Percentiles rank a stretch among this genome's conserved stretches.
Evolutionary conservation across 2,888 invertebrate genomes (phyloP).

Genomic region (Acrocera orbiculus): DNA sequence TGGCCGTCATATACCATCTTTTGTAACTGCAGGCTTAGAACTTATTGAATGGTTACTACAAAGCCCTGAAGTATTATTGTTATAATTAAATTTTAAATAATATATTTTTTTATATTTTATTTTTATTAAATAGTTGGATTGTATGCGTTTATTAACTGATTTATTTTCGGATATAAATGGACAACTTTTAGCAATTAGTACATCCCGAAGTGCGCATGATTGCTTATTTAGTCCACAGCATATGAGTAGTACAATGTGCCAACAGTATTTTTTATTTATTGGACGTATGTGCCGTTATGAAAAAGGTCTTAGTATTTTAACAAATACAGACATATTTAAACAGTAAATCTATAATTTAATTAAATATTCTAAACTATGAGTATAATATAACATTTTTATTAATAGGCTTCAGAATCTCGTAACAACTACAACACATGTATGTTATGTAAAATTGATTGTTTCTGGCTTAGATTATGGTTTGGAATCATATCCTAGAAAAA

Average conservation of each 20-base stretch:
- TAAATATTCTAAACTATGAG: not conserved
- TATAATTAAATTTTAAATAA: not conserved
- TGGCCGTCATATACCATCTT: conserved; percentile 23
- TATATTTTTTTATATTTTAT: not conserved
- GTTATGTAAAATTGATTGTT: conserved; percentile 83
- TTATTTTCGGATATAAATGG: conserved; percentile 61
- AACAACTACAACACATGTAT: conserved; percentile 67
- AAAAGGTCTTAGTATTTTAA: conserved; percentile 50
- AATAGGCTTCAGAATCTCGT: conserved; percentile 63
- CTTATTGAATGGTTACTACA: conserved; percentile 28
- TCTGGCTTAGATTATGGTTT: conserved; percentile 78
- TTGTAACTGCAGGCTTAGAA: conserved; percentile 27
- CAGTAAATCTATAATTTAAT: conserved; percentile 36
- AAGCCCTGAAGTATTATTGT: conserved; percentile 19
- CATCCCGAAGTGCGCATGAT: conserved; percentile 62
- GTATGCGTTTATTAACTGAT: conserved; percentile 53
- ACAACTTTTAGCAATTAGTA: conserved; percentile 54
- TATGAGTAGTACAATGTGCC: conserved; percentile 76
- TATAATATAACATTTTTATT: conserved; percentile 9
- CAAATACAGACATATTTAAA: conserved; percentile 54
- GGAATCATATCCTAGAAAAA: conserved; percentile 51
- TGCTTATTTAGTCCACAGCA: conserved; percentile 76
- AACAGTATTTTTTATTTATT: conserved; percentile 86
- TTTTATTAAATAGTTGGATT: conserved; percentile 37
- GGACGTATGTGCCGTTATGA: conserved; percentile 65